Conservation (phyloP, 2,113 vertebrate species). For the Trachemys scripta region DNA sequence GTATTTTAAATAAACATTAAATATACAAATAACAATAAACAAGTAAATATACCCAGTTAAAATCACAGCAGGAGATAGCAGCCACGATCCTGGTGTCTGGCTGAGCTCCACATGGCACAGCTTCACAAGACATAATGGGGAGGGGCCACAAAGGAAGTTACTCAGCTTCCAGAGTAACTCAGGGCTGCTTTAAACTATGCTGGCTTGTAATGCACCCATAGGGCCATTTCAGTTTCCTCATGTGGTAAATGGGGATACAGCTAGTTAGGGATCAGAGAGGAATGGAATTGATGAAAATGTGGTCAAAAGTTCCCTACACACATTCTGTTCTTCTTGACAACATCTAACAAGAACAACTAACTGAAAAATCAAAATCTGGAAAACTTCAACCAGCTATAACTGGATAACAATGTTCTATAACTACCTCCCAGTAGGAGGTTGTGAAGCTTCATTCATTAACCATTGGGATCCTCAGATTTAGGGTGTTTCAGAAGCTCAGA, state of each 20-base stretch:
- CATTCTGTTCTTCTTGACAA: conserved; percentile 22
- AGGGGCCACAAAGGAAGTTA: background rate
- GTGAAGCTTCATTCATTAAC: conserved; percentile 40
- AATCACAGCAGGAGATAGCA: conserved; percentile 14
- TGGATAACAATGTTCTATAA: conserved; percentile 24
- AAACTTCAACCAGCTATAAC: conserved; percentile 32
- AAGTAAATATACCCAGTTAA: background rate
- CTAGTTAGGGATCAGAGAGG: background rate
- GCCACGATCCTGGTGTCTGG: background rate
- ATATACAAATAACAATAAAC: background rate
- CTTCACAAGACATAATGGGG: background rate
- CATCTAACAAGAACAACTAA: conserved; percentile 32
- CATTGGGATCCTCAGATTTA: conserved; percentile 35
- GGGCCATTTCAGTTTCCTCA: background rate
- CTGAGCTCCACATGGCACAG: background rate
- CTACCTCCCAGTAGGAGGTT: conserved; percentile 51
- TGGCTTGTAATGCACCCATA: conserved; percentile 1
- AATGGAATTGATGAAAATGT: conserved; percentile 12
- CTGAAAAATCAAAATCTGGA: conserved; percentile 17
- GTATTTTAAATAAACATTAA: conserved; percentile 16
- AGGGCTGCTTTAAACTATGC: background rate
- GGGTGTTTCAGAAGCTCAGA: conserved; percentile 28
- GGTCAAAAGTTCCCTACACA: background rate
- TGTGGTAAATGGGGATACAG: background rate
- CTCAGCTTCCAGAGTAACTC: background rate